Evolutionary conservation across 2,113 vertebrate species (phyloP), one percentile per base, ranked within the genome.

Genomic region (Misgurnus mizolepis): DNA sequence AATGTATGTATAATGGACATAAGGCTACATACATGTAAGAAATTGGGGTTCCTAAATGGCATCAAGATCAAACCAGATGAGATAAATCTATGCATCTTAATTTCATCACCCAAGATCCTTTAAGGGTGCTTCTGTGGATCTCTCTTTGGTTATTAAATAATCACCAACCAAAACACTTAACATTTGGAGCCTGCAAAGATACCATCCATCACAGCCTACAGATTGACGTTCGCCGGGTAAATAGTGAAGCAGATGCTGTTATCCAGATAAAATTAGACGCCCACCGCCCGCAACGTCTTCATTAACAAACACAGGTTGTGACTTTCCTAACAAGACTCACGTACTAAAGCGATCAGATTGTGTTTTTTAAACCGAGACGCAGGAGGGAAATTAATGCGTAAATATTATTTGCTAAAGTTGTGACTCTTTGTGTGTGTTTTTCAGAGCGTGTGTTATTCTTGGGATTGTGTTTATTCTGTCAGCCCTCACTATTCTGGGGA

Each of bases 391-490:
- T 50, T 64, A 40, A 22, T 64, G 2, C 12, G 12, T 76, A 8
- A 65, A 62, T 7, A 65, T 15, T 34, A 77, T 55, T 34, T 49
- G 45, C 45, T 10, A 47, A 47, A 5, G 2, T 47, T 47, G 6
- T 47, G 7, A 34, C 27, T 34, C 27, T 34, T 34, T 81, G 66
- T 47, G 66, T 80, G 53, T 86, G 83, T 81, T 85, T 88, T 87
- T 3, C 93, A 99, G 97, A 91, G 97, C 97, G 71, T 99, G 97
- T 82, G 91, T 94, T 69, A 95, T 98, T 89, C 90, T 99, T 89
- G 98, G 97, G 5, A 93, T 96, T 83, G 92, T 99, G 86, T 99
- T 99, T 88, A 93, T 99, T 84, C 91, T 99, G 79, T 99, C 97
- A 22, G 95, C 96, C 82, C 14, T 98, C 86, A 98, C 97, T 91